A percentile compares a stretch with the other conserved stretches of the same genome.
These are phyloP conservation scores for Alauda arvensis DNA, from an alignment of 2,797 vertebrate species.

Conservation along the genomic window DNA sequence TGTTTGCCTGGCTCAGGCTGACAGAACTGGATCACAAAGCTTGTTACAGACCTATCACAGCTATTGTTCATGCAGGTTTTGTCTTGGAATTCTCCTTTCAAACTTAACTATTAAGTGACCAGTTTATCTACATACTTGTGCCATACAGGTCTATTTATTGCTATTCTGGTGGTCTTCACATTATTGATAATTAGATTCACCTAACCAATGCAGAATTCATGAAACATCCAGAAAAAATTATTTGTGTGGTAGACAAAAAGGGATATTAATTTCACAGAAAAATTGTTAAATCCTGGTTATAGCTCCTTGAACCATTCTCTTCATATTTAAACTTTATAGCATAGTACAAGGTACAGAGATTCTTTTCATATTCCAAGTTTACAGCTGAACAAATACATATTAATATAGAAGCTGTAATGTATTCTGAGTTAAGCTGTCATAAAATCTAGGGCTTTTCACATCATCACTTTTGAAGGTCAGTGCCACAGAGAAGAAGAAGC, in stretches of 20 bases:
- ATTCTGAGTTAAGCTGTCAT: slow-evolving; percentile 69
- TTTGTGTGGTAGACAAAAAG: slow-evolving; percentile 9
- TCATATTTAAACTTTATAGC: slow-evolving; percentile 62
- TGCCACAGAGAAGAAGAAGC: slow-evolving; percentile 53
- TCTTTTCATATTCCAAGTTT: slow-evolving; percentile 65
- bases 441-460: slow-evolving; percentile 65
- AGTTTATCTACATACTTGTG: background rate
- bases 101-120: background rate
- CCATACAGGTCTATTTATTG: background rate
- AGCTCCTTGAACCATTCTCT: slow-evolving; percentile 35
- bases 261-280: slow-evolving; percentile 34
- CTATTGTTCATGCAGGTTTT: background rate
- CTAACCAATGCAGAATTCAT: slow-evolving; percentile 22
- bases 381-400: slow-evolving; percentile 66
- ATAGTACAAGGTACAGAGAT: slow-evolving; percentile 22
- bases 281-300: slow-evolving; percentile 39
- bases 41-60: background rate
- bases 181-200: background rate
- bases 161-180: background rate
- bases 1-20: background rate
- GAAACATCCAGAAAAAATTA: background rate
- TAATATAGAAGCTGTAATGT: slow-evolving; percentile 60
- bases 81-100: background rate
- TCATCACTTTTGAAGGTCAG: slow-evolving; percentile 74
- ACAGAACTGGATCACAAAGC: background rate